Percentiles rank a stretch among this genome's conserved stretches.
Conservation (phyloP, 2,888 invertebrate genomes). For the Pelosia muscerda region DNA sequence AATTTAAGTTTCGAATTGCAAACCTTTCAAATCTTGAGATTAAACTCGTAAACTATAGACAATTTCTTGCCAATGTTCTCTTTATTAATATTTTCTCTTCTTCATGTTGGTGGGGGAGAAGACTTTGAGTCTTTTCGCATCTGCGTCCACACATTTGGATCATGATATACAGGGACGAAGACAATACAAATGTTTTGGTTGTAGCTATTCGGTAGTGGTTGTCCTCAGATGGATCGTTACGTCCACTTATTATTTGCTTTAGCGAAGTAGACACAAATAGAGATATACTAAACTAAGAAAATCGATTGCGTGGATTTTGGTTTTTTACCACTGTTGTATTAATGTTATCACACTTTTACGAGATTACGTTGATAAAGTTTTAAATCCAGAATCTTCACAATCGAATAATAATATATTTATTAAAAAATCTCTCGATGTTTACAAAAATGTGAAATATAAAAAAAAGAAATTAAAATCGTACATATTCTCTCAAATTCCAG, state of each 20-base stretch:
- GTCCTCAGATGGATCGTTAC: conserved; percentile 46
- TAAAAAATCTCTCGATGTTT: conserved; percentile 48
- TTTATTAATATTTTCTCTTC: conserved; percentile 1
- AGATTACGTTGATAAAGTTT: neutral
- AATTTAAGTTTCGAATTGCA: neutral
- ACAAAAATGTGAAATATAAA: conserved; percentile 46
- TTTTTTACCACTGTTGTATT: neutral
- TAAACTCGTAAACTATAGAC: neutral
- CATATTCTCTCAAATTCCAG: conserved; percentile 36
- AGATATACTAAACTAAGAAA: conserved; percentile 39
- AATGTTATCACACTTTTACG: neutral
- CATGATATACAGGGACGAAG: conserved; percentile 81
- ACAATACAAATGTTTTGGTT: conserved; percentile 75
- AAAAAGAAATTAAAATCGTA: conserved; percentile 32
- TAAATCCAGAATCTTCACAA: conserved; percentile 27
- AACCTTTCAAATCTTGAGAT: no score
- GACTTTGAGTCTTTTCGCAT: conserved; percentile 43
- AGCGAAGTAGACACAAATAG: conserved; percentile 44
- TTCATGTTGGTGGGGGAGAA: conserved; percentile 10
- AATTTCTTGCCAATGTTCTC: neutral
- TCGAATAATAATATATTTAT: conserved; percentile 29
- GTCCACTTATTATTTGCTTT: conserved; percentile 53
- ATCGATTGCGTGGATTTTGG: conserved; percentile 35
- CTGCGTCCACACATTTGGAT: conserved; percentile 69
- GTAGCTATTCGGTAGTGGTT: conserved; percentile 43